Evolutionary conservation across 2,888 invertebrate species (phyloP).

Genomic region (Stenodera caucasica): DNA sequence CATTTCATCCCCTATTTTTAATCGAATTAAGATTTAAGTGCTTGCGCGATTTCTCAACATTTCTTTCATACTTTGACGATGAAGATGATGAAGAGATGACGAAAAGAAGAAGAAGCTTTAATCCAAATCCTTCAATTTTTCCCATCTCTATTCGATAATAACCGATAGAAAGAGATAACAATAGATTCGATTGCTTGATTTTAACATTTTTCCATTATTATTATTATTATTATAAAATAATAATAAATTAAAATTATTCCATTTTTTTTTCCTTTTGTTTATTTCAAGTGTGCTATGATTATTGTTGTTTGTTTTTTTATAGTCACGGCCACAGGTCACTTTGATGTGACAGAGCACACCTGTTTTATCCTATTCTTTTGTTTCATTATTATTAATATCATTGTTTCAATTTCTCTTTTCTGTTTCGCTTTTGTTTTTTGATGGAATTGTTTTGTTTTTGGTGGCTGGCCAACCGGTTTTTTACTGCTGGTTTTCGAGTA

Average conservation of each 20-base stretch:
- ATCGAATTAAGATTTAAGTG: constrained; percentile 7
- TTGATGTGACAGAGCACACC: not conserved
- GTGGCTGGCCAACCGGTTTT: constrained; percentile 9
- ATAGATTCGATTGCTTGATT: too few species aligned
- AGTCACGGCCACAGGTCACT: not conserved
- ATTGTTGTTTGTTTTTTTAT: too few species aligned
- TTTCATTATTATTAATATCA: not conserved
- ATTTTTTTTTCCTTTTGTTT: not conserved
- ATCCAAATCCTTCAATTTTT: not conserved
- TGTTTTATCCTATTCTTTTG: not conserved
- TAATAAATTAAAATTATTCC: too few species aligned
- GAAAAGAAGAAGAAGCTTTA: too few species aligned
- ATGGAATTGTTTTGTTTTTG: not conserved
- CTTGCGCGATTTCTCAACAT: constrained; percentile 3
- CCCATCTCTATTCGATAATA: not conserved
- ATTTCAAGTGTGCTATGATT: not conserved
- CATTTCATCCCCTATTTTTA: not conserved
- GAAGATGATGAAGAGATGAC: not conserved
- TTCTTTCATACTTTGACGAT: not conserved
- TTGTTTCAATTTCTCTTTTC: too few species aligned
- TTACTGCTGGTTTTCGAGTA: constrained; percentile 14
- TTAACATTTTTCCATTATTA: too few species aligned
- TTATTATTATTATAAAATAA: too few species aligned
- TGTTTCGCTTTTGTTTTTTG: not conserved
- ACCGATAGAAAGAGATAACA: not conserved